Evolutionary conservation across 1,140 invertebrate species (phyloP).

Genomic region (Lucilia cuprina): DNA sequence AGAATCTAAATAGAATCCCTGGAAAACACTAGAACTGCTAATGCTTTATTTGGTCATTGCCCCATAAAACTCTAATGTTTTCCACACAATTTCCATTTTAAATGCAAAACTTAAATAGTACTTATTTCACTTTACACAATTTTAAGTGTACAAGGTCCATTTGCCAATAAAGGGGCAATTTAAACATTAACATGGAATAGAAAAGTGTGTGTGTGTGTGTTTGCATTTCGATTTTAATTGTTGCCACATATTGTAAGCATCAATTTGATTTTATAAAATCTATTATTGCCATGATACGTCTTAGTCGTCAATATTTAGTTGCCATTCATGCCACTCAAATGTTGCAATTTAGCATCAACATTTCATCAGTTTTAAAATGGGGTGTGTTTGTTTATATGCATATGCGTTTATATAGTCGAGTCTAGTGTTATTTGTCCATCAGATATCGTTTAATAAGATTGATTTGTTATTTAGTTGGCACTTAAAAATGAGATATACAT

Average conservation of each 20-base stretch:
- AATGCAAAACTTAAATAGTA: background rate
- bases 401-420: background rate
- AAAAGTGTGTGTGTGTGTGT: background rate
- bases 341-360: background rate
- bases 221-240: background rate
- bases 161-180: no score
- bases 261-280: background rate
- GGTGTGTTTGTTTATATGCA: background rate
- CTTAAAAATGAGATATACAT: background rate
- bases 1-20: no score
- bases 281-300: background rate
- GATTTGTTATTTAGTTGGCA: background rate
- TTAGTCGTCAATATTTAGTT: no score
- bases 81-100: background rate
- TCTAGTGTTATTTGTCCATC: background rate
- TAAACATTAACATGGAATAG: background rate
- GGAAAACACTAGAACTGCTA: no score
- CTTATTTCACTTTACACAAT: no score
- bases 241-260: slow-evolving; percentile 20
- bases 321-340: background rate
- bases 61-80: background rate
- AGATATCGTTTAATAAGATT: background rate
- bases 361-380: background rate
- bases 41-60: background rate
- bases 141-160: background rate